phyloP scores from a whole-genome alignment of 1,140 invertebrate genomes.

The Tetramorium simillimum region DNA sequence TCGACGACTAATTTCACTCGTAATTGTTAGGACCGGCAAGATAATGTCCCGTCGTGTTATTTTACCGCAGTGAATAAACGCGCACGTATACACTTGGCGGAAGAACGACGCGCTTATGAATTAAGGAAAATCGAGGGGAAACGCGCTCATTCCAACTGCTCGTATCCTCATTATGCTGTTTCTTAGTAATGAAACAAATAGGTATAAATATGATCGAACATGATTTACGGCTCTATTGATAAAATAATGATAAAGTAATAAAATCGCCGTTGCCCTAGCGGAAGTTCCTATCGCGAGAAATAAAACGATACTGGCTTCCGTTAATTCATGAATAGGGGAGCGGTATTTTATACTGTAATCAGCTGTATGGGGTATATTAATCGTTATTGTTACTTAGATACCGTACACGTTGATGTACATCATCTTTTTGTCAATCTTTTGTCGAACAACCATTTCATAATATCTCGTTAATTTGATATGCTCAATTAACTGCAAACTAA shows the following conservation, averaged over 20 bases:
- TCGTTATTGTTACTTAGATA: slow-evolving; percentile 34
- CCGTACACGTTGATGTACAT: not conserved
- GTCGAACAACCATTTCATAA: not conserved
- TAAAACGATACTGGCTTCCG: slow-evolving; percentile 45
- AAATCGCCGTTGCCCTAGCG: slow-evolving; percentile 17
- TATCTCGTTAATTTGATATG: not conserved
- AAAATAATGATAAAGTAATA: slow-evolving; percentile 35
- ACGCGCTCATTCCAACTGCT: not conserved
- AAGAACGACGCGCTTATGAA: not conserved
- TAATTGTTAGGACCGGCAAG: slow-evolving; percentile 6
- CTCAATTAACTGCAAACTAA: not conserved
- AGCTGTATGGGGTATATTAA: slow-evolving; percentile 7
- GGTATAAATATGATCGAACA: not conserved
- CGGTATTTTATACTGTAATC: slow-evolving; percentile 26
- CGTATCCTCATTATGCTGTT: not conserved
- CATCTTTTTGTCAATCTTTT: not conserved
- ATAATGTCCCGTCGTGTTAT: not conserved
- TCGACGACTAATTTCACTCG: slow-evolving; percentile 9
- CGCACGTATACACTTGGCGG: not conserved
- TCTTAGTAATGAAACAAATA: slow-evolving; percentile 26
- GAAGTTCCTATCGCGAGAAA: slow-evolving; percentile 55
- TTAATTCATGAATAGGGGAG: slow-evolving; percentile 20
- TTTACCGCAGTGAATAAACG: slow-evolving; percentile 12
- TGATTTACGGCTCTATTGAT: slow-evolving; percentile 42
- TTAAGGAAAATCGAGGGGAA: slow-evolving; percentile 11